Conservation (phyloP, 2,113 vertebrate genomes). For the Macaca nemestrina region DNA sequence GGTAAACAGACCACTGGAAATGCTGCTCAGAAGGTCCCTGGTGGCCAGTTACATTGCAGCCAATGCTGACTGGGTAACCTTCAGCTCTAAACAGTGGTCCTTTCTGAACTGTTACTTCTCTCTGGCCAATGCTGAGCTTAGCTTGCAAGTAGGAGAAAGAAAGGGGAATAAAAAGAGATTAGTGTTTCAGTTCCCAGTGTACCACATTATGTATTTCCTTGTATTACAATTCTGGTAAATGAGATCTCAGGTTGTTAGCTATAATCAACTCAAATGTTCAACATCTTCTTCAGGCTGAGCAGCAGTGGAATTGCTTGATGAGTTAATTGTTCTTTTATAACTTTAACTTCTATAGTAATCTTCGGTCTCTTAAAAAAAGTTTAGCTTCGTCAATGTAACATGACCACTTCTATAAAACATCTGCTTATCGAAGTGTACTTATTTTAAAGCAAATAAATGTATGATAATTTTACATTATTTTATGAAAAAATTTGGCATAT, state of each 20-base stretch:
- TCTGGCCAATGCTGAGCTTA: slow-evolving; percentile 79
- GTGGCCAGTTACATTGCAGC: slow-evolving; percentile 89
- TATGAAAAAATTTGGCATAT: not conserved
- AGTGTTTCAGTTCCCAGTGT: not conserved
- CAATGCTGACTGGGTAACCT: slow-evolving; percentile 86
- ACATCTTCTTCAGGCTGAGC: not conserved
- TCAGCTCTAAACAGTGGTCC: slow-evolving; percentile 88
- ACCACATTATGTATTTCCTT: slow-evolving; percentile 15
- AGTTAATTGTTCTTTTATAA: slow-evolving; percentile 21
- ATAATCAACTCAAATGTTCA: slow-evolving; percentile 31
- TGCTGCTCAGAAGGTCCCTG: slow-evolving; percentile 61
- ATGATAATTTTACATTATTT: not conserved
- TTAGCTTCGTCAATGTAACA: not conserved
- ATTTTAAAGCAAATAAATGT: not conserved
- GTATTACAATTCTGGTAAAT: slow-evolving; percentile 57
- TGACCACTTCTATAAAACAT: not conserved
- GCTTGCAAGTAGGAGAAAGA: slow-evolving; percentile 64
- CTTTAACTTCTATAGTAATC: not conserved
- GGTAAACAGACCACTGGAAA: slow-evolving; percentile 84
- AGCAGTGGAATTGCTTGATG: not conserved
- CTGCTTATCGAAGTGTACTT: not conserved
- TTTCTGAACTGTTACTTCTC: slow-evolving; percentile 81
- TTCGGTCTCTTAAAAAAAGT: not conserved
- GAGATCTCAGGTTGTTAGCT: slow-evolving; percentile 58
- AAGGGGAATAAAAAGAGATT: slow-evolving; percentile 71